These are phyloP conservation scores for Lepidocyrtinus sp. DNA, from an alignment of 2,888 invertebrate species.

Conservation along the genomic window DNA sequence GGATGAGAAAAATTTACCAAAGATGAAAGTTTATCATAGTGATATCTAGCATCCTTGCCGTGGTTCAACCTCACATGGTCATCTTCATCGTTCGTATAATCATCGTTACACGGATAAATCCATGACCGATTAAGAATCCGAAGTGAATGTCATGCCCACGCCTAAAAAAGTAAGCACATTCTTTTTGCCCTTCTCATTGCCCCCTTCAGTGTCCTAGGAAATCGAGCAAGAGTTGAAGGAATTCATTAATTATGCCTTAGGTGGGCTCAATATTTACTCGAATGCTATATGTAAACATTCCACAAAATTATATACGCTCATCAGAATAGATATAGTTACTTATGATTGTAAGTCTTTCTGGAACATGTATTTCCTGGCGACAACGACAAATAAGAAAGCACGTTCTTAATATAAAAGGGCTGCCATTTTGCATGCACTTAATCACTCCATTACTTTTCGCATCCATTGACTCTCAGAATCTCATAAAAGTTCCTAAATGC, in stretches of 20 bases:
- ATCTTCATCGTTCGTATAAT: constrained; percentile 39
- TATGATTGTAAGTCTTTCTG: too few relatives aligned
- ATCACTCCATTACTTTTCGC: too few relatives aligned
- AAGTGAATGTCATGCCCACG: constrained; percentile 70
- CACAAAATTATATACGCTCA: too few relatives aligned
- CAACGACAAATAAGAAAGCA: not conserved
- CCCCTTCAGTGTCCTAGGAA: constrained; percentile 53
- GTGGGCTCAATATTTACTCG: constrained; percentile 65
- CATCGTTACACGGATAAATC: constrained; percentile 55
- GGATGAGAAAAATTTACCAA: too few relatives aligned
- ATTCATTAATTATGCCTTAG: constrained; percentile 70
- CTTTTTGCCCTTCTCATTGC: constrained; percentile 67
- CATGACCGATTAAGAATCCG: constrained; percentile 69
- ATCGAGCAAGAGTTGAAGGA: constrained; percentile 39
- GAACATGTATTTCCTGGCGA: too few relatives aligned
- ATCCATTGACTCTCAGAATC: too few relatives aligned
- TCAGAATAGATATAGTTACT: too few relatives aligned
- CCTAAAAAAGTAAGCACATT: constrained; percentile 71
- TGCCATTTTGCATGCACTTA: too few relatives aligned
- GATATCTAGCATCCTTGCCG: constrained; percentile 26
- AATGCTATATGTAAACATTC: too few relatives aligned
- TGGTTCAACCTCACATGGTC: constrained; percentile 14
- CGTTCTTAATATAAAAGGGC: too few relatives aligned
- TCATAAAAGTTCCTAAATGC: too few relatives aligned
- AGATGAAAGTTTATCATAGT: too few relatives aligned